phyloP scores from a whole-genome alignment of 2,113 vertebrate genomes.

The Myanophis thanlyinensis region DNA sequence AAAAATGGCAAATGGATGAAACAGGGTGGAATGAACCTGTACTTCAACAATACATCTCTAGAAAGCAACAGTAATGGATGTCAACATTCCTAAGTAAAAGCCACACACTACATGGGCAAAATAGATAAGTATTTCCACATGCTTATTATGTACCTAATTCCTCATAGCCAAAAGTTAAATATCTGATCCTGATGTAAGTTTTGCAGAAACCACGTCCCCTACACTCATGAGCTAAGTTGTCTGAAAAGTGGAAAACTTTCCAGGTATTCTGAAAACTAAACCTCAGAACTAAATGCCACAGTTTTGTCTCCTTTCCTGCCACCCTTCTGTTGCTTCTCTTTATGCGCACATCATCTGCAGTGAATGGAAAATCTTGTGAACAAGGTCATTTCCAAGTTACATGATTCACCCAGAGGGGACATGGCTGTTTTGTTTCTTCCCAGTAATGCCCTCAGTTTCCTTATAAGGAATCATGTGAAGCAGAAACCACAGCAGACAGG shows the following conservation, averaged over 20 bases:
- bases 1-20: not conserved
- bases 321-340: constrained; percentile 24
- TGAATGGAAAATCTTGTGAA: constrained; percentile 64
- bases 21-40: not conserved
- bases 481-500: constrained; percentile 61
- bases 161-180: not conserved
- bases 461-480: constrained; percentile 57
- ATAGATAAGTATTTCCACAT: not conserved
- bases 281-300: constrained; percentile 23
- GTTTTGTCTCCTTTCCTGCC: not conserved
- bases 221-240: constrained; percentile 5
- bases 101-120: not conserved
- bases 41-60: not conserved
- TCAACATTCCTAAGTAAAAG: not conserved
- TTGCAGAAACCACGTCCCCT: not conserved
- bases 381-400: constrained; percentile 61
- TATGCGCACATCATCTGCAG: constrained; percentile 23
- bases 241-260: constrained; percentile 15
- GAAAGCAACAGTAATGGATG: not conserved
- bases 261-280: constrained; percentile 26
- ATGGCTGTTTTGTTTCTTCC: constrained; percentile 57
- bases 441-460: constrained; percentile 24
- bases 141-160: not conserved
- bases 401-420: constrained; percentile 63
- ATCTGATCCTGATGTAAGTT: not conserved